Evolutionary conservation across 1,140 invertebrate species (phyloP).

Genomic region (Achroia grisella): DNA sequence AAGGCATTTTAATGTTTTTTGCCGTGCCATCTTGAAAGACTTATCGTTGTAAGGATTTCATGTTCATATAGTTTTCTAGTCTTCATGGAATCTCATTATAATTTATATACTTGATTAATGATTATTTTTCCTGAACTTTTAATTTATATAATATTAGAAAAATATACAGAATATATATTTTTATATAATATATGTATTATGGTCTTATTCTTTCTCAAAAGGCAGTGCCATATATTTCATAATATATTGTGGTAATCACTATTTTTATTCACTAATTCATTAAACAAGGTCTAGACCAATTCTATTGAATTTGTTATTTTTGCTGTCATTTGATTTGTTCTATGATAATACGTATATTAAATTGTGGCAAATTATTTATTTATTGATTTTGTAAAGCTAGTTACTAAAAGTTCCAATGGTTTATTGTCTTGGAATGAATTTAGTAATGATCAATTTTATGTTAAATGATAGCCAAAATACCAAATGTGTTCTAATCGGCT

Average conservation of each 20-base stretch:
- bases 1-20: conserved; percentile 66
- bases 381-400: too few relatives aligned
- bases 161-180: conserved; percentile 14
- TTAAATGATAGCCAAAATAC: too few relatives aligned
- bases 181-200: not conserved
- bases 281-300: too few relatives aligned
- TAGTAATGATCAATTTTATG: too few relatives aligned
- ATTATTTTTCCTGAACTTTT: conserved; percentile 22
- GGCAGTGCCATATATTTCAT: conserved; percentile 17
- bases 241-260: too few relatives aligned
- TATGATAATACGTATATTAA: too few relatives aligned
- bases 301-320: too few relatives aligned
- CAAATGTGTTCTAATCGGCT: not conserved
- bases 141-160: conserved; percentile 3
- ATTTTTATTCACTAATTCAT: too few relatives aligned
- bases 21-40: conserved; percentile 68
- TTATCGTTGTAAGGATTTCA: conserved; percentile 70
- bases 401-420: too few relatives aligned
- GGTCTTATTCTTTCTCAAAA: conserved; percentile 1
- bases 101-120: conserved; percentile 51
- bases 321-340: too few relatives aligned
- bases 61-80: conserved; percentile 71
- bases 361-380: too few relatives aligned
- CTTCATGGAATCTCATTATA: conserved; percentile 69
- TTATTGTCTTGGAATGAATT: too few relatives aligned